Evolutionary conservation across 1,140 invertebrate species (phyloP).

Genomic region (Teleogryllus occipitalis): DNA sequence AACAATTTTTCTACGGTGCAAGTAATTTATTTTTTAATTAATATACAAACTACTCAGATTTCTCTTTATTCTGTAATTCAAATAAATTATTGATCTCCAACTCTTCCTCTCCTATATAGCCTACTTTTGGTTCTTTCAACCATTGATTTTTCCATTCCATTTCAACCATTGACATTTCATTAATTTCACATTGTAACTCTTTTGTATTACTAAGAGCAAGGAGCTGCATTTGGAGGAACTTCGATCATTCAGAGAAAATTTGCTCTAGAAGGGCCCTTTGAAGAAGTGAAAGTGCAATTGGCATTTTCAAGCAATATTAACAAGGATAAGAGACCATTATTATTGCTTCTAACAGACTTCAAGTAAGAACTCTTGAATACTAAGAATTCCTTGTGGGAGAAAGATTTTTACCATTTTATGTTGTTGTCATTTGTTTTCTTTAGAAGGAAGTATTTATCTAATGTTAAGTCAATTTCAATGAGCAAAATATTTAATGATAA

Average conservation of each 20-base stretch:
- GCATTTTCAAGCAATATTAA: constrained; percentile 74
- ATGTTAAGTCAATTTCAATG: not conserved
- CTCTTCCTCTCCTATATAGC: not conserved
- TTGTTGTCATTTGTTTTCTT: not conserved
- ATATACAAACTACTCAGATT: too few species aligned
- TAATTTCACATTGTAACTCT: not conserved
- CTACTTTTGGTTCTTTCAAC: not conserved
- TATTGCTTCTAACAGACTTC: constrained; percentile 72
- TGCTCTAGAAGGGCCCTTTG: constrained; percentile 56
- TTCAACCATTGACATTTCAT: not conserved
- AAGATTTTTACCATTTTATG: not conserved
- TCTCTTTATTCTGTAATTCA: too few species aligned
- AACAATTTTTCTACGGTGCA: too few species aligned
- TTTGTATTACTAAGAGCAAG: constrained; percentile 57
- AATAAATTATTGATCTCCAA: too few species aligned
- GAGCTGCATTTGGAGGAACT: constrained; percentile 78
- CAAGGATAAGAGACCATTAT: constrained; percentile 62
- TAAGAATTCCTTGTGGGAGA: too few species aligned
- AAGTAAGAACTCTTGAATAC: constrained; percentile 44
- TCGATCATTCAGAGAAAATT: constrained; percentile 71
- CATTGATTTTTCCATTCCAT: not conserved
- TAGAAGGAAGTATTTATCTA: not conserved
- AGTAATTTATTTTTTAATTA: too few species aligned
- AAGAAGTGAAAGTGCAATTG: constrained; percentile 66
- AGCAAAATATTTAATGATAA: not conserved